Evolutionary conservation across 2,113 vertebrate genomes (phyloP), one percentile per base, ranked within the genome.

Genomic region (Megaceryle maxima): DNA sequence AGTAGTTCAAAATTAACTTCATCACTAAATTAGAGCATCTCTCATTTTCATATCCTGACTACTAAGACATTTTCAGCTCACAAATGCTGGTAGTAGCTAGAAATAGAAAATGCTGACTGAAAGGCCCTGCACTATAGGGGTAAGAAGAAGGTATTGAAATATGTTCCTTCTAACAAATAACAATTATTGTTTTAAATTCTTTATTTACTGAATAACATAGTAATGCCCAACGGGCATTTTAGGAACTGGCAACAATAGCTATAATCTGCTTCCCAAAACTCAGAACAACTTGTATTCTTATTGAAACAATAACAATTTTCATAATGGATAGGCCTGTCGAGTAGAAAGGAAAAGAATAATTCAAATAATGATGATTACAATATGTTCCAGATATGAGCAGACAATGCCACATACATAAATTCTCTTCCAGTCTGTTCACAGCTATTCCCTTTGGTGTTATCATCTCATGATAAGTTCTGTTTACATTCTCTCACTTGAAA

Each of bases 301-400:
- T 51, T 95, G 92, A 96, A 96, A 96, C 95, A 97, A 97, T 95
- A 95, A 95, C 83, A 96, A 95, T 96, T 94, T 94, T 96, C 62
- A 62, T 92, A 94, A 96, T 93, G 88, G 92, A 92, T 95, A 92
- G 86, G 60, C 90, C 86, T 93, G 90, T 87, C 73, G 53, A 90
- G 80, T 81, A 96, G 88, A 96, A 96, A 89, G 90, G 66, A 96
- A 93, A 95, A 62, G 72, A 96, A 90, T 86, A 78, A 96, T 95
- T 92, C 73, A 79, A 93, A 81, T 78, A 90, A 90, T 82, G 73
- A 93, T 92, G 85, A 87, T 91, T 94, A 76, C 88, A 93, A 88
- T 86, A 93, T 93, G 92, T 0, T 2, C 41, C 80, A 94, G 77
- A 93, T 92, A 92, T 41, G 63, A 82, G 79, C 64, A 92, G 82